Percentiles rank a stretch among this genome's conserved stretches.
Evolutionary conservation across 2,888 invertebrate genomes (phyloP).

Genomic region (Macaria liturata): DNA sequence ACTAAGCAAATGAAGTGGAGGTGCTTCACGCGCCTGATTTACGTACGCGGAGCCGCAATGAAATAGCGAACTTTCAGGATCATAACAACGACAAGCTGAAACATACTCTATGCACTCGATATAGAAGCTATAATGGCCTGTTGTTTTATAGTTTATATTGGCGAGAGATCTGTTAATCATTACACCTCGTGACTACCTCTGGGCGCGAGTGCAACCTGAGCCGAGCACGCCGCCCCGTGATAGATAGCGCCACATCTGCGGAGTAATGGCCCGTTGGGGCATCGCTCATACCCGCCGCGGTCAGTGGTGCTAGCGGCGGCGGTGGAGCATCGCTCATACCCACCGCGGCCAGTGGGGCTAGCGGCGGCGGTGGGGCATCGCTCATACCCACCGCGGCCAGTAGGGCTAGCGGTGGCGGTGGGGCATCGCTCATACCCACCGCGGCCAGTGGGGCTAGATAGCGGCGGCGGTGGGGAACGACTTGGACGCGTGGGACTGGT

Average conservation of each 20-base stretch:
- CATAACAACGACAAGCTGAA: constrained; percentile 20
- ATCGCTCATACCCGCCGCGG: constrained; percentile 9
- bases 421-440: constrained; percentile 10
- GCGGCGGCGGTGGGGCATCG: constrained; percentile 3
- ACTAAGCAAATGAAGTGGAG: constrained; percentile 23
- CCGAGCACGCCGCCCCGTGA: constrained; percentile 17
- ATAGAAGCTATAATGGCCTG: not conserved
- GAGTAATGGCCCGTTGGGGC: constrained; percentile 12
- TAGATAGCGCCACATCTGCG: constrained; percentile 31
- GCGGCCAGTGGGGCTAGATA: not conserved
- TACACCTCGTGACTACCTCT: constrained; percentile 40
- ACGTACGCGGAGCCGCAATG: constrained; percentile 40
- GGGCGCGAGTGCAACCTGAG: constrained; percentile 34
- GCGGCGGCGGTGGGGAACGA: too few relatives aligned
- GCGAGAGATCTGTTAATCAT: constrained; percentile 38
- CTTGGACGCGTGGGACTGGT: too few relatives aligned
- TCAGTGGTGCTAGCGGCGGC: not conserved
- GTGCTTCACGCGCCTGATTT: constrained; percentile 50
- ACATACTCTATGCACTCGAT: constrained; percentile 15
- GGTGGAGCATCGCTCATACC: constrained; percentile 8
- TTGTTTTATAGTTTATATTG: constrained; percentile 10
- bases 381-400: constrained; percentile 10
- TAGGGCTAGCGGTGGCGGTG: constrained; percentile 1
- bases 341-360: not conserved
- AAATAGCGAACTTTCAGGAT: constrained; percentile 44